Evolutionary conservation across 2,888 invertebrate genomes (phyloP).

Genomic region (Ethmia dodecea): DNA sequence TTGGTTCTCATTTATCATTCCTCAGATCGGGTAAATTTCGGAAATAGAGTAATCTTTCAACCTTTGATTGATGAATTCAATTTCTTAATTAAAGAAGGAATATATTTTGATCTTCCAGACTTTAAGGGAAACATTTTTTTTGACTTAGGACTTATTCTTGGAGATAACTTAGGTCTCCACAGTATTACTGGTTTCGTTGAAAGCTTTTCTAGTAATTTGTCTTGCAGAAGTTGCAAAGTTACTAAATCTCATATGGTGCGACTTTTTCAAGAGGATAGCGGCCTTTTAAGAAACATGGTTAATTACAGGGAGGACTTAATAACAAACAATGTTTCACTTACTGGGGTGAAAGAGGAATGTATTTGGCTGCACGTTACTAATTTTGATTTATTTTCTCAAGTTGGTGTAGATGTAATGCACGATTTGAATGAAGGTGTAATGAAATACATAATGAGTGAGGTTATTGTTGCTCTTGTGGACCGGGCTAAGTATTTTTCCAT

Average conservation of each 20-base stretch:
- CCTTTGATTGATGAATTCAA: conserved; percentile 6
- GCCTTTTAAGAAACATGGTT: conserved; percentile 3
- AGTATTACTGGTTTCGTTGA: conserved; percentile 16
- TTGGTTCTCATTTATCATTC: conserved; percentile 8
- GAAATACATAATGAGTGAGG: conserved; percentile 11
- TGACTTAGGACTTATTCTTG: conserved; percentile 14
- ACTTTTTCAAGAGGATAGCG: conserved; percentile 2
- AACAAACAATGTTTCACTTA: conserved; percentile 4
- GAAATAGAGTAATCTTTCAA: conserved; percentile 10
- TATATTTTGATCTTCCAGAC: conserved; percentile 3
- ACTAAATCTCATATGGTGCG: not conserved
- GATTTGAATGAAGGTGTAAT: conserved; percentile 23
- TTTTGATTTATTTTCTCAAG: conserved; percentile 21
- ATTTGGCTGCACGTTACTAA: conserved; percentile 16
- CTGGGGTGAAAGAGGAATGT: conserved; percentile 20
- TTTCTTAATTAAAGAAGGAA: not conserved
- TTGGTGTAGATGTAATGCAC: conserved; percentile 25
- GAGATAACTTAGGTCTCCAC: conserved; percentile 19
- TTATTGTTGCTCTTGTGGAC: conserved; percentile 9
- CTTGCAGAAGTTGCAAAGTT: conserved; percentile 9
- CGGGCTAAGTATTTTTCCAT: conserved; percentile 5
- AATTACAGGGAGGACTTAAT: conserved; percentile 8
- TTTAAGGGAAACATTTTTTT: conserved; percentile 12
- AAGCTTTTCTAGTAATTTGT: conserved; percentile 13
- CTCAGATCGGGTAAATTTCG: conserved; percentile 9